These are phyloP conservation scores for Hipparchia sbordonii DNA, from an alignment of 2,888 invertebrate species.

Conservation along the genomic window DNA sequence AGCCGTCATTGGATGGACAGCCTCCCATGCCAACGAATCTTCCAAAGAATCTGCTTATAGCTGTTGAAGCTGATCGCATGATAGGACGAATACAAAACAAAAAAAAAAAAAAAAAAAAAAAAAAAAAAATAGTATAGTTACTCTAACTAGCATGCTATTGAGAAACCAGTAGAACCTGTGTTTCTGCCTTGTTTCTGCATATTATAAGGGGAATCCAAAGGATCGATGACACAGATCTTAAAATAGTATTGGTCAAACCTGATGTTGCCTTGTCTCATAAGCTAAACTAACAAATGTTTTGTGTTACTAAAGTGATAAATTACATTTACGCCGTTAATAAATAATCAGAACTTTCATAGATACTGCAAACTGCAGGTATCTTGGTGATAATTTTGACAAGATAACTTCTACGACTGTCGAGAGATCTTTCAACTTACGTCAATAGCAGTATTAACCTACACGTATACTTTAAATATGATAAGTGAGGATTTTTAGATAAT, in stretches of 20 bases:
- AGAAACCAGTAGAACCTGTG: conserved; percentile 1
- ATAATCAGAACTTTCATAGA: neutral
- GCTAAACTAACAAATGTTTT: too few species aligned
- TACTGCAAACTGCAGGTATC: neutral
- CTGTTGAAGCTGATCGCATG: too few species aligned
- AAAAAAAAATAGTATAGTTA: neutral
- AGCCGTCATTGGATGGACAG: too few species aligned
- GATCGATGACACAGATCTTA: neutral
- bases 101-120: too few species aligned
- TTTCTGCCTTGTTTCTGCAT: neutral
- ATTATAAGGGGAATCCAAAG: neutral
- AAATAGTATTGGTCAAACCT: conserved; percentile 2
- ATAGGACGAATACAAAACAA: too few species aligned
- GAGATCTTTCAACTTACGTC: conserved; percentile 2
- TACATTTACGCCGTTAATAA: neutral
- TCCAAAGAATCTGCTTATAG: too few species aligned
- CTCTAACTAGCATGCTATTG: neutral
- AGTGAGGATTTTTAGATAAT: too few species aligned
- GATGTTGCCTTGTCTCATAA: neutral
- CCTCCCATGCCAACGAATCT: too few species aligned
- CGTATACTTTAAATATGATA: neutral
- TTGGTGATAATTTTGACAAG: conserved; percentile 9
- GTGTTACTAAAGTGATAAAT: too few species aligned
- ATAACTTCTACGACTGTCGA: conserved; percentile 6
- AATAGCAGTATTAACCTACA: neutral